phyloP scores from a whole-genome alignment of 2,888 invertebrate species.

The Leucoma salicis region DNA sequence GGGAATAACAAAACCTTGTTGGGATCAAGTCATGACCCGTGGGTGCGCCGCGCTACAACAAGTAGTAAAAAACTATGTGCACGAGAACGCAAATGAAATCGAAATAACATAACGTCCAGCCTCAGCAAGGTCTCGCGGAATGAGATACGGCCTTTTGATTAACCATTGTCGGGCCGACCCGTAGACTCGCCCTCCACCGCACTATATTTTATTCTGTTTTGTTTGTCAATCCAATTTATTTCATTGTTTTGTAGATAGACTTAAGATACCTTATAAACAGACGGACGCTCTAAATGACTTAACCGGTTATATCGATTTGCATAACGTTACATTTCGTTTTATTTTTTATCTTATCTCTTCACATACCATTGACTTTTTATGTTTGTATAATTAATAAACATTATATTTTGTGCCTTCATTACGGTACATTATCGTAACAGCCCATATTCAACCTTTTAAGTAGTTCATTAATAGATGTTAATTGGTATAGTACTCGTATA shows the following conservation, averaged over 20 bases:
- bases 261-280: constrained; percentile 24
- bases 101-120: constrained; percentile 72
- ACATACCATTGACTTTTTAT: constrained; percentile 27
- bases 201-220: constrained; percentile 25
- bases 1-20: constrained; percentile 66
- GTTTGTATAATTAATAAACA: constrained; percentile 22
- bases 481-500: too few relatives aligned
- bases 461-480: too few relatives aligned
- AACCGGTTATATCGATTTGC: constrained; percentile 34
- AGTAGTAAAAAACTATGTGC: constrained; percentile 63
- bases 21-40: constrained; percentile 71
- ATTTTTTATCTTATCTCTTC: constrained; percentile 23
- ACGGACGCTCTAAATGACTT: constrained; percentile 28
- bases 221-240: constrained; percentile 32
- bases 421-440: constrained; percentile 7
- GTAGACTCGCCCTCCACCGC: constrained; percentile 48
- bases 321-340: constrained; percentile 35
- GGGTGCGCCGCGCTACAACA: constrained; percentile 52
- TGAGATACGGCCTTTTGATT: constrained; percentile 80
- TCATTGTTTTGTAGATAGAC: constrained; percentile 29
- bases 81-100: constrained; percentile 81
- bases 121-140: constrained; percentile 62
- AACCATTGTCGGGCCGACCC: constrained; percentile 68
- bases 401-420: constrained; percentile 31
- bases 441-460: too few relatives aligned